Evolutionary conservation across 2,888 invertebrate species (phyloP).

Genomic region (Rhingia campestris): DNA sequence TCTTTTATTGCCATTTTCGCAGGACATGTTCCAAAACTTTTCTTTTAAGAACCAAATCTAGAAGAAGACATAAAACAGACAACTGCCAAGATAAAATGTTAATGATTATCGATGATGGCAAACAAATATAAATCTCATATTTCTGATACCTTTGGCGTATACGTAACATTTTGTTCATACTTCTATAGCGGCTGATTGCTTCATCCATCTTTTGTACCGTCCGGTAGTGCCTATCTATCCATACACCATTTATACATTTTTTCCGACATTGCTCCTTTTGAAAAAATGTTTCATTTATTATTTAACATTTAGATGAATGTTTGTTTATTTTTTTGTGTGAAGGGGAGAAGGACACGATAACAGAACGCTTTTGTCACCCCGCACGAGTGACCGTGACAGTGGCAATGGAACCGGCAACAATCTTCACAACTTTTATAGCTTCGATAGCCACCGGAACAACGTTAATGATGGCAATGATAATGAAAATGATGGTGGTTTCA

Average conservation of each 20-base stretch:
- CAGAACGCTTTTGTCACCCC: conserved; percentile 40
- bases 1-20: conserved; percentile 29
- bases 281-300: conserved; percentile 4
- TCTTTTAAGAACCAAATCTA: not conserved
- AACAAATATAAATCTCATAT: not conserved
- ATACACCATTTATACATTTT: not conserved
- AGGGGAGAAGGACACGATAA: conserved; percentile 12
- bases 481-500: conserved; percentile 7
- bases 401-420: conserved; percentile 31
- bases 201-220: conserved; percentile 32
- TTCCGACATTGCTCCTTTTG: not conserved
- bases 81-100: conserved; percentile 32
- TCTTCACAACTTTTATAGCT: conserved; percentile 38
- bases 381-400: conserved; percentile 36
- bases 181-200: not conserved
- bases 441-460: conserved; percentile 24
- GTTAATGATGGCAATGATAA: not conserved
- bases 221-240: not conserved
- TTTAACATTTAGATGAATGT: conserved; percentile 54
- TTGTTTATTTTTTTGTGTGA: not conserved
- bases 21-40: conserved; percentile 3
- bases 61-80: not conserved
- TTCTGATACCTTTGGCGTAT: conserved; percentile 29
- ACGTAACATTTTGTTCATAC: conserved; percentile 17
- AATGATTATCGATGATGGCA: conserved; percentile 46